These are phyloP conservation scores for Lagria hirta DNA, from an alignment of 2,888 invertebrate genomes.

Conservation along the genomic window DNA sequence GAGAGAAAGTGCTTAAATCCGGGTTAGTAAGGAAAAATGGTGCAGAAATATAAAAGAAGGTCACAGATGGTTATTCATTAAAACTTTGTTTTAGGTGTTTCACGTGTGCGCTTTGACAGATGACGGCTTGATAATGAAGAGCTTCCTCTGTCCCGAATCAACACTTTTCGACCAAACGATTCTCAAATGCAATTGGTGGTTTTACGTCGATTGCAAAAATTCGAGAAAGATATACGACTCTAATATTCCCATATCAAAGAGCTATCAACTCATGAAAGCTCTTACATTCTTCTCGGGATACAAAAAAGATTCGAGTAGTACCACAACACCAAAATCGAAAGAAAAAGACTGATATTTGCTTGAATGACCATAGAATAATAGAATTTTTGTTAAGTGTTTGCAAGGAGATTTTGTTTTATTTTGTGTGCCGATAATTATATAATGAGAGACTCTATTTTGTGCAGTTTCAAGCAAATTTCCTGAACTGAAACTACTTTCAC, in stretches of 20 bases:
- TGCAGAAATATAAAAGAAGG: slow-evolving; percentile 26
- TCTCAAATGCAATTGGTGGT: slow-evolving; percentile 93
- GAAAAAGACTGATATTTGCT: slow-evolving; percentile 36
- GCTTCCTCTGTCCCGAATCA: slow-evolving; percentile 87
- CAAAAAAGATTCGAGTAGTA: slow-evolving; percentile 61
- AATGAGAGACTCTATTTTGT: slow-evolving; percentile 4
- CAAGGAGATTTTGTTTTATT: slow-evolving; percentile 14
- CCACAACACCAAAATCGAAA: slow-evolving; percentile 32
- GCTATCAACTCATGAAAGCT: slow-evolving; percentile 89
- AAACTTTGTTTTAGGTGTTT: slow-evolving; percentile 67
- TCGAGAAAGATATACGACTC: slow-evolving; percentile 81
- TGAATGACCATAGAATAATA: slow-evolving; percentile 10
- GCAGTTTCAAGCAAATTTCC: slow-evolving; percentile 5
- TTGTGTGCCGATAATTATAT: too few relatives aligned
- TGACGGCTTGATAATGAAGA: slow-evolving; percentile 86
- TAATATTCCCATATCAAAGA: slow-evolving; percentile 88
- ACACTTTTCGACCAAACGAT: slow-evolving; percentile 90
- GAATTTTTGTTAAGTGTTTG: slow-evolving; percentile 15
- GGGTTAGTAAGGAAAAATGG: slow-evolving; percentile 21
- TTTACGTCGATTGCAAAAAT: slow-evolving; percentile 79
- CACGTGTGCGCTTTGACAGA: slow-evolving; percentile 89
- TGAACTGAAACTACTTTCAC: slow-evolving; percentile 12
- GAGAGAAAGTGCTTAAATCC: slow-evolving; percentile 27
- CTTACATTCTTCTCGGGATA: slow-evolving; percentile 85
- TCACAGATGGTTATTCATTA: slow-evolving; percentile 15